Base-by-base conservation (phyloP, 2,797 vertebrate species). In the Anguilla pacifica region DNA sequence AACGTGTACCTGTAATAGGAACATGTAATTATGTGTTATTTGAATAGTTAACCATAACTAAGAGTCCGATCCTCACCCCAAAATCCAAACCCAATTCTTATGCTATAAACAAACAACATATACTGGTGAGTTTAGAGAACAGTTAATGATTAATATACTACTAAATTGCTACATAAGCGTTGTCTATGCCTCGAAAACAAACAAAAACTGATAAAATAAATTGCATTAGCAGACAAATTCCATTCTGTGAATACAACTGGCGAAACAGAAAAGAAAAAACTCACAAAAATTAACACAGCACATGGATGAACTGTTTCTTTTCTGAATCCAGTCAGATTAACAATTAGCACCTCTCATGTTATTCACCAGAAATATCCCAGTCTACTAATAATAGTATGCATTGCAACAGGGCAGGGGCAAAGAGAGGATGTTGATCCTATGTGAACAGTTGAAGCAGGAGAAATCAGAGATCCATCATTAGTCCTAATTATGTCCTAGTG, bases 381-480 rank as follows among this genome's bases (percentile, higher is more conserved):
- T 35, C 28, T 35, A 7, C 35, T 59, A 43, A 59, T 57, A 49
- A 31, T 17, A 15, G 10, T 55, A 43, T 28, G 5, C n/a, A 39
- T 57, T 25, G 6, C 28, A 15, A 61, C n/a, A 57, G 83, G 55
- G n/a, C n/a, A 57, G 51, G 10, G 25, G 51, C 83, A 84, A 51
- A 84, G 46, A n/a, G 5, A 57, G 53, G 53, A 35, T 11, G 67
- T 35, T 59, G 13, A 46, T 85, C 19, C 35, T 2, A 1, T 46
- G 74, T 85, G 55, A 64, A 85, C 31, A 64, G 84, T 35, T 85
- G 57, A 85, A 64, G 57, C 39, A 85, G 55, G 67, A 67, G 10
- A 43, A 85, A 25, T 10, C 19, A 7, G n/a, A 59, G 57, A 39
- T 15, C 31, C 57, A 13, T 43, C 10, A 61, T 64, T 85, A 43